Base-by-base conservation (phyloP, 2,888 invertebrate species). In the Troilus luridus region DNA sequence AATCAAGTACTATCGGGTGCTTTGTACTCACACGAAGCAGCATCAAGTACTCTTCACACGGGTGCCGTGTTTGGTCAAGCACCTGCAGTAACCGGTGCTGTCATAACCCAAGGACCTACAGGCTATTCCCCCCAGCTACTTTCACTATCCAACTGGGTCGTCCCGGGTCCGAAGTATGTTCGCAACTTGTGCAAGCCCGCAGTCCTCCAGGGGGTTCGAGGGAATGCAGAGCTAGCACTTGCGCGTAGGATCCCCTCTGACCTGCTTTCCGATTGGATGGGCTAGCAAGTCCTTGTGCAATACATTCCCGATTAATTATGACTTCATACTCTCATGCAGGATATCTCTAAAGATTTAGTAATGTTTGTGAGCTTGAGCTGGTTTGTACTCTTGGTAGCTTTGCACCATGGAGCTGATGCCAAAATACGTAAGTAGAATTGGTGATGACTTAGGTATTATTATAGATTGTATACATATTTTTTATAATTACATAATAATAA, bases 141-240 rank as follows among this genome's bases (percentile, higher is more conserved):
- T 85, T 85, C 85, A 85, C 85, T 85, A 85, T 85, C 85, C 85
- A 85, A 85, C 85, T 85, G 85, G 85, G 85, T 85, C 85, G 85
- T 85, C 85, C 85, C 56, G 85, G n/a, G 85, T n/a, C 19, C 85
- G 56, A 58, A 54, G 85, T 77, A 41, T 41, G 72, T 27, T 41
- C 27, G 72, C 27, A 17, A 77, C 85, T 85, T 54, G 54, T 85
- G 85, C 24, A 85, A 58, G 85, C 27, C 56, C 85, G 56, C 85
- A 85, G 85, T 85, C 85, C 85, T 85, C 56, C 11, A 2, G 0
- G n/a, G 85, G 85, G 56, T 56, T 54, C 85, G 9, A 58, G 21
- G 56, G 85, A 85, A 85, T 85, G 85, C 85, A 85, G 56, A 85
- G 85, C 11, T 85, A 85, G 85, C 3, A n/a, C 56, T 56, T 85